phyloP scores from a whole-genome alignment of 1,140 invertebrate species.

The Bombus superbus region DNA sequence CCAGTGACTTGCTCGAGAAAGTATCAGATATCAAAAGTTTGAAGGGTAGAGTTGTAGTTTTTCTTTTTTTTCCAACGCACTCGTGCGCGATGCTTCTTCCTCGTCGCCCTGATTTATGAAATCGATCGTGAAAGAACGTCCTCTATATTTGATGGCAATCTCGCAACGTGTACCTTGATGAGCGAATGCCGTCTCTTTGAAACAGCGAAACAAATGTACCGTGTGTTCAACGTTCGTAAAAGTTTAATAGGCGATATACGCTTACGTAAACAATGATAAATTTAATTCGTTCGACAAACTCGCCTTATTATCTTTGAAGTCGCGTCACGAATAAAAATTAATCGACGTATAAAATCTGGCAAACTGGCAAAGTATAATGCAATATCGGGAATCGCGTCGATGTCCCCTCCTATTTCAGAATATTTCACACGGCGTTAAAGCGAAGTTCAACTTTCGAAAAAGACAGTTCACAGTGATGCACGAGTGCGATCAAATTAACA shows the following conservation, averaged over 20 bases:
- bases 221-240: neutral
- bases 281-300: neutral
- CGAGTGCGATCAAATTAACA: neutral
- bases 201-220: neutral
- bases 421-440: neutral
- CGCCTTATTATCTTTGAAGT: neutral
- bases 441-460: neutral
- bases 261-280: neutral
- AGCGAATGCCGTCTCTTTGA: neutral
- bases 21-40: neutral
- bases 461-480: neutral
- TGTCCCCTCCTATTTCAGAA: neutral
- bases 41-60: neutral
- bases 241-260: too few relatives aligned
- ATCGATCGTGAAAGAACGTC: neutral
- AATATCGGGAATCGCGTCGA: too few relatives aligned
- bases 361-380: too few relatives aligned
- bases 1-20: neutral
- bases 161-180: neutral
- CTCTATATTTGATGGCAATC: neutral
- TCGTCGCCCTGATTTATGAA: neutral
- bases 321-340: neutral
- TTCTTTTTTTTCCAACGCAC: too few relatives aligned
- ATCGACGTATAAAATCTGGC: neutral
- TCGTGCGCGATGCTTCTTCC: neutral